Evolutionary conservation across 1,140 invertebrate genomes (phyloP).

Genomic region (Brachionus koreanus): DNA sequence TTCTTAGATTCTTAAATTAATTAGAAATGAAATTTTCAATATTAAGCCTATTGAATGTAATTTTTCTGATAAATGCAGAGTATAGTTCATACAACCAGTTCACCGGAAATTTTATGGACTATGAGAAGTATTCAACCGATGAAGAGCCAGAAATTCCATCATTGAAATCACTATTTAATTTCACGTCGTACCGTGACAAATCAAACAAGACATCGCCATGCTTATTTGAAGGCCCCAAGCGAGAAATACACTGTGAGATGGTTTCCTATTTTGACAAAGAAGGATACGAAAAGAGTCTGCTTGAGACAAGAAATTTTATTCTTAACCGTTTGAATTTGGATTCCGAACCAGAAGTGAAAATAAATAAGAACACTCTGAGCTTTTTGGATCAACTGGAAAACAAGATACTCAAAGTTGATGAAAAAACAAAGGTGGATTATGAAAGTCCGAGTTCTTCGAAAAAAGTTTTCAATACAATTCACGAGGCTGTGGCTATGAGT

Average conservation of each 20-base stretch:
- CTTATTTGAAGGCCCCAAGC: neutral
- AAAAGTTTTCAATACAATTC: neutral
- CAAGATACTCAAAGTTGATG: neutral
- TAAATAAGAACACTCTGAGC: neutral
- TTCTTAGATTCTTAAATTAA: neutral
- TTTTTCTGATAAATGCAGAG: neutral
- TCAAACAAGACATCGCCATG: constrained; percentile 12
- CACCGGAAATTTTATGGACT: neutral
- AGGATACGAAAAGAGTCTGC: constrained; percentile 22
- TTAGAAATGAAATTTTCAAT: neutral
- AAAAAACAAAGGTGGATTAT: neutral
- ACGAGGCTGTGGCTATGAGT: neutral
- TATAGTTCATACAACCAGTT: neutral
- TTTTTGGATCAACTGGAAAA: constrained; percentile 23
- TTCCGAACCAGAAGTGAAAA: neutral
- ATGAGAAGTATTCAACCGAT: neutral
- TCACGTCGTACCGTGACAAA: neutral
- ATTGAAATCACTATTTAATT: neutral
- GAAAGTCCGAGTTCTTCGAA: neutral
- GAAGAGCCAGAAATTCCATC: neutral
- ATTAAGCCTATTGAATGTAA: neutral
- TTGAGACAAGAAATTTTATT: constrained; percentile 9
- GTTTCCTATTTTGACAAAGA: neutral
- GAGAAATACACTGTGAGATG: neutral
- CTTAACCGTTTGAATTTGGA: constrained; percentile 11